Conservation (phyloP, 2,113 vertebrate genomes). For the Pteronura brasiliensis region DNA sequence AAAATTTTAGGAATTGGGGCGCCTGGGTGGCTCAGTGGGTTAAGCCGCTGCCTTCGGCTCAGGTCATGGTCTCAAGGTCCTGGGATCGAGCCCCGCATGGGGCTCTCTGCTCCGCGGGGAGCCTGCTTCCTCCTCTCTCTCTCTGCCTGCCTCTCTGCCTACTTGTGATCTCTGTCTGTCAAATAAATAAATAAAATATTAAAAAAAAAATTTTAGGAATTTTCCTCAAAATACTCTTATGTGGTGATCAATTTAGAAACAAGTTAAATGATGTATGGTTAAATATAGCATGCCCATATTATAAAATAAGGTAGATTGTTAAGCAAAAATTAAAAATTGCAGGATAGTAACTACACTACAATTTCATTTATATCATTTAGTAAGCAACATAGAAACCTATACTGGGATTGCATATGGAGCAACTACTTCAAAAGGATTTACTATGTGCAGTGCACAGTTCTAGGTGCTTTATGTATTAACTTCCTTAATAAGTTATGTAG, state of each 20-base stretch:
- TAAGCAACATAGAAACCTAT: neutral
- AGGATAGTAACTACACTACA: neutral
- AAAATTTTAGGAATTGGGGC: neutral
- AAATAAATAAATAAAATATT: no score
- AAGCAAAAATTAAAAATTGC: neutral
- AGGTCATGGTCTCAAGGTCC: no score
- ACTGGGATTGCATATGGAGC: neutral
- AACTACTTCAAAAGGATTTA: neutral
- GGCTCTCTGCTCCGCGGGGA: no score
- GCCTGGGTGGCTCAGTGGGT: no score
- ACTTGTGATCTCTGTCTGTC: no score
- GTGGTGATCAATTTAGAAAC: neutral
- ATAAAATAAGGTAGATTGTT: neutral
- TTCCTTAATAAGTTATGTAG: neutral
- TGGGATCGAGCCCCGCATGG: no score
- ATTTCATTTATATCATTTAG: neutral
- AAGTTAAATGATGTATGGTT: neutral
- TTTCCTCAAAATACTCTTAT: neutral
- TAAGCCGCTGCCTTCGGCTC: no score
- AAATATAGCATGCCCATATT: neutral
- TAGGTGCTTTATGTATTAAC: neutral
- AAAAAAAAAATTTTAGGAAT: neutral
- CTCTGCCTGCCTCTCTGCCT: no score
- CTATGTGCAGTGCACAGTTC: neutral
- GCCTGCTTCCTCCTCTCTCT: no score